phyloP scores from a whole-genome alignment of 2,888 invertebrate genomes.

The Diplazon laetatorius region DNA sequence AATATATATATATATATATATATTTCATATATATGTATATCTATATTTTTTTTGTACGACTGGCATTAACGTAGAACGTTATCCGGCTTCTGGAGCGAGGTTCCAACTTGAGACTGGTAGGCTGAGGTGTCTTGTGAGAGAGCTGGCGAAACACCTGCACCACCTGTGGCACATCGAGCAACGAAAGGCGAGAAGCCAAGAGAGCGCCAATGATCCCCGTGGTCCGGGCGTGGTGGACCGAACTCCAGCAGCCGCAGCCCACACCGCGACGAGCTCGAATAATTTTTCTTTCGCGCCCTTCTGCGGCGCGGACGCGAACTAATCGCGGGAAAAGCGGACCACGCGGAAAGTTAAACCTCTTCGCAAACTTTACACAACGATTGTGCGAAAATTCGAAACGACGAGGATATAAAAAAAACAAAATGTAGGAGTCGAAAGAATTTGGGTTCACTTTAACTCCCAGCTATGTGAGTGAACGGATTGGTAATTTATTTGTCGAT shows the following conservation, averaged over 20 bases:
- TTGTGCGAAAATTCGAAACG: slow-evolving; percentile 44
- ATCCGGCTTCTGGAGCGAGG: slow-evolving; percentile 53
- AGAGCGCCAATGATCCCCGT: neutral
- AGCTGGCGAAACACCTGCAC: slow-evolving; percentile 21
- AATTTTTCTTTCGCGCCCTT: slow-evolving; percentile 16
- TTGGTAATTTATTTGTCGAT: slow-evolving; percentile 76
- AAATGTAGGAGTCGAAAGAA: slow-evolving; percentile 21
- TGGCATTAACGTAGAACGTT: slow-evolving; percentile 39
- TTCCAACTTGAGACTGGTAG: neutral
- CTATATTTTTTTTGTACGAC: neutral
- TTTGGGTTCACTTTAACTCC: slow-evolving; percentile 52
- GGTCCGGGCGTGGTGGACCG: neutral
- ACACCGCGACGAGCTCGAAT: slow-evolving; percentile 1
- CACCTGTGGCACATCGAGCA: slow-evolving; percentile 4
- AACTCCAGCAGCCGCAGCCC: neutral
- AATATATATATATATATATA: neutral
- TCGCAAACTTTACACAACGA: too few species aligned
- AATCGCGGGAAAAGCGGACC: slow-evolving; percentile 11
- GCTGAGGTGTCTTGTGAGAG: neutral
- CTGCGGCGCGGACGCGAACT: slow-evolving; percentile 6
- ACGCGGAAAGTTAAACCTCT: neutral
- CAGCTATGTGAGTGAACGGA: slow-evolving; percentile 63
- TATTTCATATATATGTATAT: neutral
- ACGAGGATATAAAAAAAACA: slow-evolving; percentile 21
- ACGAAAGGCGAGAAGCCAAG: slow-evolving; percentile 18